Evolutionary conservation across 2,797 vertebrate genomes (phyloP).

Genomic region (Myotis vivesi): DNA sequence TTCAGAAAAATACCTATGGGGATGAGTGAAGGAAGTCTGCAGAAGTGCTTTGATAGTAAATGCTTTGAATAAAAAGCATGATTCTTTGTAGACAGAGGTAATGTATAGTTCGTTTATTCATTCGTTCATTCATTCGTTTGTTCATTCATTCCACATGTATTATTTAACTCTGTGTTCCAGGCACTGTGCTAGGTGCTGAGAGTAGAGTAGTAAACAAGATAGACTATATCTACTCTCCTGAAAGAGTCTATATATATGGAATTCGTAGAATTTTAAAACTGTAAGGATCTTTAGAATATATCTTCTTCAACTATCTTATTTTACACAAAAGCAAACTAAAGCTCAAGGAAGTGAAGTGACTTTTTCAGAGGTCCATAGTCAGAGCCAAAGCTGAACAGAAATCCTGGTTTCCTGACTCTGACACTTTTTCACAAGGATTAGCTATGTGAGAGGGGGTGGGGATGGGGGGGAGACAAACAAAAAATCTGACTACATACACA

Average conservation of each 20-base stretch:
- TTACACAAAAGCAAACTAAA: conserved; percentile 14
- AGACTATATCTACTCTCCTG: background rate
- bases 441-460: background rate
- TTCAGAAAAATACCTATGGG: conserved; percentile 19
- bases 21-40: conserved; percentile 11
- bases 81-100: background rate
- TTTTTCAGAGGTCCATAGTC: conserved; percentile 10
- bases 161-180: conserved; percentile 46
- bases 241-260: background rate
- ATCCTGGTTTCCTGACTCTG: background rate
- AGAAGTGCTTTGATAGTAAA: conserved; percentile 47
- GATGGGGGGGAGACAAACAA: rapidly evolving
- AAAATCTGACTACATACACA: background rate
- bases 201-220: background rate
- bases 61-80: conserved; percentile 43
- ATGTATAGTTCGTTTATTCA: background rate
- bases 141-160: conserved; percentile 25
- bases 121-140: conserved; percentile 7
- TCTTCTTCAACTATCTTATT: conserved; percentile 18
- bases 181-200: conserved; percentile 44
- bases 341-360: background rate
- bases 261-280: conserved; percentile 27
- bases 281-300: background rate
- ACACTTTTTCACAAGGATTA: background rate
- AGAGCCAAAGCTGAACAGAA: conserved; percentile 38